Conservation (phyloP, 2,113 vertebrate genomes). For the Rhinogobius similis region DNA sequence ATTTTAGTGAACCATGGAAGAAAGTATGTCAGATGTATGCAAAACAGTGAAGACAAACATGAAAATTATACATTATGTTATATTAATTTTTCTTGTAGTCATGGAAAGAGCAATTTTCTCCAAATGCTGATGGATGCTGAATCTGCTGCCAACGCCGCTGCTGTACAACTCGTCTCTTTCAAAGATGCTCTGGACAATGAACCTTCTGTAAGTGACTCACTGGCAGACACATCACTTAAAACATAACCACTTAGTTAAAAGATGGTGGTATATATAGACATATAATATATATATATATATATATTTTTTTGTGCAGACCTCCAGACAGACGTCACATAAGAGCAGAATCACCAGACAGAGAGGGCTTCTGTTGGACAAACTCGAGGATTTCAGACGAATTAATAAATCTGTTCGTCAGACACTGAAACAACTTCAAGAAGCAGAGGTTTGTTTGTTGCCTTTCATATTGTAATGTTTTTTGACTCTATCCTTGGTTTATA, state of each 20-base stretch:
- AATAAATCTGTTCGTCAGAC: slow-evolving; percentile 78
- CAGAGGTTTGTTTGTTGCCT: slow-evolving; percentile 79
- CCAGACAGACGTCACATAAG: slow-evolving; percentile 61
- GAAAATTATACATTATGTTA: background rate
- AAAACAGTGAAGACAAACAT: background rate
- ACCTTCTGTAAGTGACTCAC: slow-evolving; percentile 66
- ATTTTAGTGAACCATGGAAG: too few relatives aligned
- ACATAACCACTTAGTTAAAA: background rate
- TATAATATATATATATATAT: too few relatives aligned
- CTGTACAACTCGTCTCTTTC: slow-evolving; percentile 78
- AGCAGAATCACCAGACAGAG: slow-evolving; percentile 71
- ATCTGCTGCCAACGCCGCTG: slow-evolving; percentile 71
- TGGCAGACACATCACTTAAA: background rate
- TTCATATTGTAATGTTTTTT: too few relatives aligned
- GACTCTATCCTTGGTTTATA: too few relatives aligned
- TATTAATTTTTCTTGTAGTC: slow-evolving; percentile 41
- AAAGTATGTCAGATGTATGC: too few relatives aligned
- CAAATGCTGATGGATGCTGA: slow-evolving; percentile 76
- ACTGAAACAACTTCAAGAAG: slow-evolving; percentile 68
- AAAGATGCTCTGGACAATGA: slow-evolving; percentile 75
- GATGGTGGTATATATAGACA: background rate
- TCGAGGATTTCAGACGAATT: slow-evolving; percentile 75
- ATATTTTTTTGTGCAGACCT: slow-evolving; percentile 65
- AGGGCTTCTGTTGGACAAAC: slow-evolving; percentile 77
- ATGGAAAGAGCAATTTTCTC: slow-evolving; percentile 59